These are phyloP conservation scores for Catharus ustulatus DNA, from an alignment of 2,797 vertebrate species.

Conservation along the genomic window DNA sequence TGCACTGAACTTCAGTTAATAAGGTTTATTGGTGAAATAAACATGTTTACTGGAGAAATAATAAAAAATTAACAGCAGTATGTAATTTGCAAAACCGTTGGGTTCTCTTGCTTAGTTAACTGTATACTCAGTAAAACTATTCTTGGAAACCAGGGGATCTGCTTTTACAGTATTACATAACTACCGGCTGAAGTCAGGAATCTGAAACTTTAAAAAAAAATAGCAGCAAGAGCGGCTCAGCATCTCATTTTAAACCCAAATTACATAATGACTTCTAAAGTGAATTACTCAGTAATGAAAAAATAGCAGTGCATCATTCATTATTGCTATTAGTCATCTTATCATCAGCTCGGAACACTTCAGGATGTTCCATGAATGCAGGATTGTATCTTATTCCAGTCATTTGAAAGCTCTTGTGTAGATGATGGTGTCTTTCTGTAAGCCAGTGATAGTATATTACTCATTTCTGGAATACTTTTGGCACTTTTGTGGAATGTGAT, in stretches of 20 bases:
- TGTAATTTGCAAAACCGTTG: not conserved
- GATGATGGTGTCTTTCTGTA: not conserved
- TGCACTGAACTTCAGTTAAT: not conserved
- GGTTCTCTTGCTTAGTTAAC: conserved; percentile 14
- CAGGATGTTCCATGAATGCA: conserved; percentile 18
- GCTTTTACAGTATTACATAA: not conserved
- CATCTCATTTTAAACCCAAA: conserved; percentile 16
- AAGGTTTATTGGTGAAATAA: conserved; percentile 20
- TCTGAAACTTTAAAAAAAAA: not conserved
- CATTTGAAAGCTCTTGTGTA: not conserved
- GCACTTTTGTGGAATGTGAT: not conserved
- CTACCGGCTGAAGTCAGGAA: not conserved
- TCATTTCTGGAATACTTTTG: not conserved
- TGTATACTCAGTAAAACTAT: not conserved
- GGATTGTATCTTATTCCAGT: not conserved
- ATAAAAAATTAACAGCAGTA: not conserved
- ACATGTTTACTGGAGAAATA: not conserved
- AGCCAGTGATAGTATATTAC: not conserved
- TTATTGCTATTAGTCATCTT: conserved; percentile 7
- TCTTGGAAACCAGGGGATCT: conserved; percentile 38
- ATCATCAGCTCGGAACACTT: conserved; percentile 12
- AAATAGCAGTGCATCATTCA: not conserved
- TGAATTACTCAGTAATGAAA: conserved; percentile 20
- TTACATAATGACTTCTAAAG: conserved; percentile 28
- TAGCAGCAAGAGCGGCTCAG: not conserved